phyloP scores from a whole-genome alignment of 2,888 invertebrate genomes.

The Neoaliturus tenellus region DNA sequence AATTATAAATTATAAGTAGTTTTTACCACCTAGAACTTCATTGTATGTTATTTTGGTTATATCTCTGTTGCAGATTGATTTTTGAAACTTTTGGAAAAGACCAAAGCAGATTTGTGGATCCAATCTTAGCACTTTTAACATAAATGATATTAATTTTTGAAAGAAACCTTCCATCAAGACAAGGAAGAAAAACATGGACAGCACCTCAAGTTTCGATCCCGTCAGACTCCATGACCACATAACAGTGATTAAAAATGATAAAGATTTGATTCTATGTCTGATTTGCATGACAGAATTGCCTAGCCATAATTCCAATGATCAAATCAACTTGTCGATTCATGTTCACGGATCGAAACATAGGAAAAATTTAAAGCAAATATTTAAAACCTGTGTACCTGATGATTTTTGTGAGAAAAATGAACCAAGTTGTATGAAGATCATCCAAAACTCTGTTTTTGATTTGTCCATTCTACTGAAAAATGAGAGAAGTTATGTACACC shows the following conservation, averaged over 20 bases:
- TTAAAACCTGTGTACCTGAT: not conserved
- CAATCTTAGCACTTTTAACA: not conserved
- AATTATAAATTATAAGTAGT: no score
- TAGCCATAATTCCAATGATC: not conserved
- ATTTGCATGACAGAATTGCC: not conserved
- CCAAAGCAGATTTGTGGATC: not conserved
- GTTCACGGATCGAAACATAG: not conserved
- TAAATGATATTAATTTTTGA: not conserved
- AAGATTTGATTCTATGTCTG: not conserved
- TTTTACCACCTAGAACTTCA: no score
- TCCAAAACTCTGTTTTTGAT: not conserved
- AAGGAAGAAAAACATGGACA: not conserved
- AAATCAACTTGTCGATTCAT: not conserved
- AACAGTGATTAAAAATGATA: not conserved
- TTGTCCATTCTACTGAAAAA: not conserved
- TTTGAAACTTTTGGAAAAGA: not conserved
- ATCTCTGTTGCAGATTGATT: constrained; percentile 11
- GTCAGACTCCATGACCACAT: not conserved
- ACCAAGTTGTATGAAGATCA: not conserved
- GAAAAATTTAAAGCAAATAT: not conserved
- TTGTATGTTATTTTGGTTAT: not conserved
- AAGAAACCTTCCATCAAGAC: not conserved
- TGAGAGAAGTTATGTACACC: not conserved
- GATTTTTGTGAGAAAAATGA: not conserved
- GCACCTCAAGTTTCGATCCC: not conserved